These are phyloP conservation scores for Oenanthe oenanthe DNA, from an alignment of 2,113 vertebrate species.

Conservation along the genomic window DNA sequence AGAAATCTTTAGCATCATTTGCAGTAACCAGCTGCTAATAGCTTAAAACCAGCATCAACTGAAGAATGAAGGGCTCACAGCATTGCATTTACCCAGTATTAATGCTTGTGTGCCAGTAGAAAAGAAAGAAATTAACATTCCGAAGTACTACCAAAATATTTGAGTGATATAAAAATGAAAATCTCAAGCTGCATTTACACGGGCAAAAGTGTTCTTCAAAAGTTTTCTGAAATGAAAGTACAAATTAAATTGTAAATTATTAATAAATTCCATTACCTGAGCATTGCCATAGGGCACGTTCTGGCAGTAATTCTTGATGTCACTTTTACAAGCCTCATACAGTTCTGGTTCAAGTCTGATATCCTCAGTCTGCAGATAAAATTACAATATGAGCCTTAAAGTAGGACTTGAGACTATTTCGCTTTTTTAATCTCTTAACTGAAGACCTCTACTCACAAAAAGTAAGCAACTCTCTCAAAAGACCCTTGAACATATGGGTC, in stretches of 20 bases:
- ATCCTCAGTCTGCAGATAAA: slow-evolving; percentile 86
- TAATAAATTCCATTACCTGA: slow-evolving; percentile 80
- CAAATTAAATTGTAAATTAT: slow-evolving; percentile 18
- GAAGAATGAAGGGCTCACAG: neutral
- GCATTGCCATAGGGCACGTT: slow-evolving; percentile 91
- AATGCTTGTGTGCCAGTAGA: neutral
- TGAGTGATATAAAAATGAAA: neutral
- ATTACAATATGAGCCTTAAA: neutral
- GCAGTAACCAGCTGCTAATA: neutral
- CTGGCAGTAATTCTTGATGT: slow-evolving; percentile 89
- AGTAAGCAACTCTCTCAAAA: neutral
- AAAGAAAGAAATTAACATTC: neutral
- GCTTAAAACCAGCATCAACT: neutral
- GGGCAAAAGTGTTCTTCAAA: neutral
- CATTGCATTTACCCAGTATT: neutral
- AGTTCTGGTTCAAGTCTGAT: slow-evolving; percentile 95
- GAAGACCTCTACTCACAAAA: neutral
- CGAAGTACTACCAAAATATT: neutral
- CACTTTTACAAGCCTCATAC: slow-evolving; percentile 89
- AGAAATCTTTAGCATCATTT: neutral
- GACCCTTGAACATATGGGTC: neutral
- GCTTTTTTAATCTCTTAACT: neutral
- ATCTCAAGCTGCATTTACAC: neutral
- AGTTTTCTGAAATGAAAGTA: neutral
- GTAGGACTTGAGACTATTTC: neutral